Evolutionary conservation across 2,113 vertebrate species (phyloP).

Genomic region (Holacanthus passer): DNA sequence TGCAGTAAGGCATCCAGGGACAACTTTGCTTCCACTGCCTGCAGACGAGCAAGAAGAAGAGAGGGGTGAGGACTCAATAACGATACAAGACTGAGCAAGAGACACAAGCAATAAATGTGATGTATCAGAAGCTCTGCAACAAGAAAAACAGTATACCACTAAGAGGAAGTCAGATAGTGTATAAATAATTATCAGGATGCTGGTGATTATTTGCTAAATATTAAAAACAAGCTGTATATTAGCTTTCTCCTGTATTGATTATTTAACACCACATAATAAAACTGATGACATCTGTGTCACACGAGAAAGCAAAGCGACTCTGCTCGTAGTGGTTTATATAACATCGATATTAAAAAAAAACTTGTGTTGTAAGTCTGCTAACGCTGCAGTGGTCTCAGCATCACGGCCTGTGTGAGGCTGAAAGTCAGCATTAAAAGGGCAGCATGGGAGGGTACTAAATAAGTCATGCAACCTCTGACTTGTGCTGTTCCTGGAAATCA

Average conservation of each 20-base stretch:
- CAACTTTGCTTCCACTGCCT: constrained; percentile 91
- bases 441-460: constrained; percentile 13
- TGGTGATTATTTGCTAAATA: background rate
- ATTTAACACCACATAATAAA: background rate
- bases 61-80: background rate
- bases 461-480: constrained; percentile 41
- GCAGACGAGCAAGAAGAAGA: constrained; percentile 30
- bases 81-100: background rate
- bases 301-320: constrained; percentile 8
- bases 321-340: background rate
- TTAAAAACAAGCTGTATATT: background rate
- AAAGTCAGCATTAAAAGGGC: constrained; percentile 17
- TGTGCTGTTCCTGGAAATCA: constrained; percentile 42
- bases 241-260: background rate
- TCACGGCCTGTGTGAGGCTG: background rate
- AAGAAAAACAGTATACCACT: background rate
- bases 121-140: background rate
- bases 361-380: background rate
- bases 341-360: background rate
- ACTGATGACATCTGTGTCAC: background rate
- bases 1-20: constrained; percentile 95
- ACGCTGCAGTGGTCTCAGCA: background rate
- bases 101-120: background rate
- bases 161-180: background rate
- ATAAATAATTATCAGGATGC: background rate